phyloP scores from a whole-genome alignment of 2,888 invertebrate species.

The Ophraella communa region DNA sequence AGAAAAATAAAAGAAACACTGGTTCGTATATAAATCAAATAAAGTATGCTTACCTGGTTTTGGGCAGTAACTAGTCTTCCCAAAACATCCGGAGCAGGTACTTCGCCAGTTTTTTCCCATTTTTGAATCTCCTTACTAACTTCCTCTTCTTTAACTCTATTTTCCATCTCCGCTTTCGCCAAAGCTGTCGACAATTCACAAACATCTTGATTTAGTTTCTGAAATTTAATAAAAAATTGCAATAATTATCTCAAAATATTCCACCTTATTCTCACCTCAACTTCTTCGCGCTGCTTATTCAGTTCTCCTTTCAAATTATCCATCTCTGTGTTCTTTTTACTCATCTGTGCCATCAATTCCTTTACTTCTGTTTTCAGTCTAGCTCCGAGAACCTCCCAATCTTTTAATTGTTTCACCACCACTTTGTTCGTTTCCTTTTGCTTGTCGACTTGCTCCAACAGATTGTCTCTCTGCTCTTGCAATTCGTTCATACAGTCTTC shows the following conservation, averaged over 20 bases:
- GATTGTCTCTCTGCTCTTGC: slow-evolving; percentile 67
- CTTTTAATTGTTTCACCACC: slow-evolving; percentile 60
- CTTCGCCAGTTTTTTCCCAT: slow-evolving; percentile 58
- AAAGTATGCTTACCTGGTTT: slow-evolving; percentile 53
- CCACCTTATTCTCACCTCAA: slow-evolving; percentile 60
- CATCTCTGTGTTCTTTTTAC: slow-evolving; percentile 63
- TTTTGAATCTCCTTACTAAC: slow-evolving; percentile 55
- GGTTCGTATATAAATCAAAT: neutral
- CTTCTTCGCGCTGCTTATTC: slow-evolving; percentile 65
- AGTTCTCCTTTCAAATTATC: slow-evolving; percentile 63
- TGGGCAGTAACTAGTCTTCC: slow-evolving; percentile 54
- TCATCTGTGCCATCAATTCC: slow-evolving; percentile 63
- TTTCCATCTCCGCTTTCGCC: slow-evolving; percentile 57
- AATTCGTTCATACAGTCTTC: slow-evolving; percentile 71
- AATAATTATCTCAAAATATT: neutral
- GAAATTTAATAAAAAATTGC: too few relatives aligned
- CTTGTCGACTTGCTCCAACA: slow-evolving; percentile 55
- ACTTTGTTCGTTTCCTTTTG: slow-evolving; percentile 57
- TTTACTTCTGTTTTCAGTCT: slow-evolving; percentile 64
- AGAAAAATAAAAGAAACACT: slow-evolving; percentile 5
- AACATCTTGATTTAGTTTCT: slow-evolving; percentile 66
- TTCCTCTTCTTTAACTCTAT: slow-evolving; percentile 57
- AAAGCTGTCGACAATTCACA: slow-evolving; percentile 65
- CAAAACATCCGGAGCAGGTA: slow-evolving; percentile 56
- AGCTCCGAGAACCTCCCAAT: slow-evolving; percentile 64